Conservation (phyloP, 2,888 invertebrate species). For the Physocephala rufipes region DNA sequence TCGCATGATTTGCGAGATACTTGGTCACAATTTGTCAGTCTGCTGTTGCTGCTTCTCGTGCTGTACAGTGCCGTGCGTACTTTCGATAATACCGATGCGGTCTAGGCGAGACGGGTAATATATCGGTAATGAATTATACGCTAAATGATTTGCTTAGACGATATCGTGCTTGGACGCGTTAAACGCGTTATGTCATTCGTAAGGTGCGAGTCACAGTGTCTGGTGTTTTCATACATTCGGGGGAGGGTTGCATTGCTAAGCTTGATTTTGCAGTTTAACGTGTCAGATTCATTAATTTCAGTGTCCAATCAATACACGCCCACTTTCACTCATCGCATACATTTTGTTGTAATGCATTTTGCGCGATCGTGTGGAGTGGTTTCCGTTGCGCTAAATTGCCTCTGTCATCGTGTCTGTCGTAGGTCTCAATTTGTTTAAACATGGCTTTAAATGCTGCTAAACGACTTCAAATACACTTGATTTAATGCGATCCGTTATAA, state of each 20-base stretch:
- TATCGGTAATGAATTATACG: slow-evolving; percentile 17
- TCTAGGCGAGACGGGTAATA: slow-evolving; percentile 20
- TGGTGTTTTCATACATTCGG: background rate
- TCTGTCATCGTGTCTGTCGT: slow-evolving; percentile 21
- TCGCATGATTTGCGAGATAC: no score
- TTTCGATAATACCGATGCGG: no score
- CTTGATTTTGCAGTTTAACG: slow-evolving; percentile 6
- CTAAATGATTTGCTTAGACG: slow-evolving; percentile 1
- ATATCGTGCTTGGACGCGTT: background rate
- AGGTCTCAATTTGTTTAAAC: slow-evolving; percentile 16
- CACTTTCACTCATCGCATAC: slow-evolving; percentile 19
- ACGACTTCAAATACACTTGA: slow-evolving; percentile 1
- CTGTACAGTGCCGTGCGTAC: no score
- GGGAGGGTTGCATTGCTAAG: slow-evolving; percentile 1
- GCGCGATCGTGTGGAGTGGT: slow-evolving; percentile 5
- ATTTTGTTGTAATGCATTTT: background rate
- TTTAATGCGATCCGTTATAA: background rate
- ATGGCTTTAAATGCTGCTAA: slow-evolving; percentile 1
- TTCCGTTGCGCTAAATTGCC: slow-evolving; percentile 1
- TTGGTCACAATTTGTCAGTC: slow-evolving; percentile 1
- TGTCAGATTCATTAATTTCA: background rate
- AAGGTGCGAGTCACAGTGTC: background rate
- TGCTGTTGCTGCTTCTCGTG: background rate
- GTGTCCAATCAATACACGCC: background rate
- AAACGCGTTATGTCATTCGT: slow-evolving; percentile 22